These are phyloP conservation scores for Akabosia matsudoensis DNA, from an alignment of 1,140 invertebrate genomes.

Conservation along the genomic window DNA sequence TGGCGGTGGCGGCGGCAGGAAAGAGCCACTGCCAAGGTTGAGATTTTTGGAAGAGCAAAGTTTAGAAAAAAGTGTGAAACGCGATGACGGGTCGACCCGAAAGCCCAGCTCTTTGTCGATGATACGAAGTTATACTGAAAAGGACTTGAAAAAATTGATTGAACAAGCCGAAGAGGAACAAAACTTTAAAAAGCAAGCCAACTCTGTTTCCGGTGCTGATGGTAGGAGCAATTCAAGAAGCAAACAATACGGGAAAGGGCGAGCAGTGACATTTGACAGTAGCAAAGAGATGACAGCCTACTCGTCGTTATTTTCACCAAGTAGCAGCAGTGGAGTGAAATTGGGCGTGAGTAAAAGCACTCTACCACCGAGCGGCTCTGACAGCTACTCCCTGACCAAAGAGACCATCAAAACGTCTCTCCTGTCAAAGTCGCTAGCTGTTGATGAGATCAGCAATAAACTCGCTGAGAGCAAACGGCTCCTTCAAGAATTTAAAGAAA, in stretches of 20 bases:
- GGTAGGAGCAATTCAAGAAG: not conserved
- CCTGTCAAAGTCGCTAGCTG: not conserved
- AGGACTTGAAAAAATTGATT: constrained; percentile 63
- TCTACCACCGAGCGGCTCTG: not conserved
- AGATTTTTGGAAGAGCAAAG: constrained; percentile 70
- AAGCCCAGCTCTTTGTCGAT: too few species aligned
- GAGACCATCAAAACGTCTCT: constrained; percentile 30
- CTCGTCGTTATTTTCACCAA: not conserved
- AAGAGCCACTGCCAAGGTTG: constrained; percentile 60
- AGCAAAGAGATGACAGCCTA: not conserved
- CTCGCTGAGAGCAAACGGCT: not conserved
- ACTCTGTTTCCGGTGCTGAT: constrained; percentile 13
- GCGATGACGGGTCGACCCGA: not conserved
- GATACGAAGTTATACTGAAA: constrained; percentile 49
- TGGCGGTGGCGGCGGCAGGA: constrained; percentile 30
- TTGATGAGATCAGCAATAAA: constrained; percentile 4
- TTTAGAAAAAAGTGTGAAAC: constrained; percentile 54
- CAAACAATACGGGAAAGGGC: constrained; percentile 1
- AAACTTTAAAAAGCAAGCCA: constrained; percentile 53
- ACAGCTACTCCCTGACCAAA: constrained; percentile 38
- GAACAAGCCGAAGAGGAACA: constrained; percentile 61
- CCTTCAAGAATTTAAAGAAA: constrained; percentile 16
- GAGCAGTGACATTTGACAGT: not conserved
- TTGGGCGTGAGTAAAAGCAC: constrained; percentile 27
- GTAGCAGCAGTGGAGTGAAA: constrained; percentile 34